Evolutionary conservation across 2,113 vertebrate species (phyloP).

Genomic region (Micromys minutus): DNA sequence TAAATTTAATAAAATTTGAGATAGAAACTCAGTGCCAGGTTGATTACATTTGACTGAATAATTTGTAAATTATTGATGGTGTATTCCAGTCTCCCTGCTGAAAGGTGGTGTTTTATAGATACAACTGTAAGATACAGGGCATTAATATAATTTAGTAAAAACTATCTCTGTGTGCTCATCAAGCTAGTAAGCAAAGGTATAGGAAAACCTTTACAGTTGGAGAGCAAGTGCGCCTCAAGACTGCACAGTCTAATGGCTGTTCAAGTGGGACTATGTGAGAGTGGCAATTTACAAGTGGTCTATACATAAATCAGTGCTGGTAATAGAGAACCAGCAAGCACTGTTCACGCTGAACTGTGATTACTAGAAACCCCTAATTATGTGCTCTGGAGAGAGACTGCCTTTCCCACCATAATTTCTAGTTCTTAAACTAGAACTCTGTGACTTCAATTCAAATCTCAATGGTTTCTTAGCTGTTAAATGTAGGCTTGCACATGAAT

Average conservation of each 20-base stretch:
- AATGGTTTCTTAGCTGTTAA: conserved; percentile 79
- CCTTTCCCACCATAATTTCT: conserved; percentile 78
- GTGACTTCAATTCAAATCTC: conserved; percentile 81
- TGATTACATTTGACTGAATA: neutral
- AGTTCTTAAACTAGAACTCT: conserved; percentile 78
- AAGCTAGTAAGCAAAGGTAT: neutral
- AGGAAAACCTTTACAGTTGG: conserved; percentile 26
- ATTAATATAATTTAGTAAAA: conserved; percentile 26
- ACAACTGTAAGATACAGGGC: neutral
- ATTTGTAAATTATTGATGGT: neutral
- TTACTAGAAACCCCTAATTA: conserved; percentile 81
- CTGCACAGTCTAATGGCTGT: conserved; percentile 33
- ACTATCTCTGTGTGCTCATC: conserved; percentile 11
- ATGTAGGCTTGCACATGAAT: conserved; percentile 70
- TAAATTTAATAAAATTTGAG: neutral
- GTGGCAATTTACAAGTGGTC: conserved; percentile 50
- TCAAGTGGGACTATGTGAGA: conserved; percentile 56
- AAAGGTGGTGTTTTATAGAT: neutral
- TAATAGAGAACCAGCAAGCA: conserved; percentile 70
- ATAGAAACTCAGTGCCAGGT: neutral
- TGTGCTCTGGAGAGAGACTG: conserved; percentile 67
- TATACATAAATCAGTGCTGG: conserved; percentile 52
- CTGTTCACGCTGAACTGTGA: conserved; percentile 66
- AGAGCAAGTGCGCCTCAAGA: conserved; percentile 49
- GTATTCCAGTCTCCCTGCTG: neutral